phyloP scores from a whole-genome alignment of 2,888 invertebrate genomes.

The Punctoribates punctum region DNA sequence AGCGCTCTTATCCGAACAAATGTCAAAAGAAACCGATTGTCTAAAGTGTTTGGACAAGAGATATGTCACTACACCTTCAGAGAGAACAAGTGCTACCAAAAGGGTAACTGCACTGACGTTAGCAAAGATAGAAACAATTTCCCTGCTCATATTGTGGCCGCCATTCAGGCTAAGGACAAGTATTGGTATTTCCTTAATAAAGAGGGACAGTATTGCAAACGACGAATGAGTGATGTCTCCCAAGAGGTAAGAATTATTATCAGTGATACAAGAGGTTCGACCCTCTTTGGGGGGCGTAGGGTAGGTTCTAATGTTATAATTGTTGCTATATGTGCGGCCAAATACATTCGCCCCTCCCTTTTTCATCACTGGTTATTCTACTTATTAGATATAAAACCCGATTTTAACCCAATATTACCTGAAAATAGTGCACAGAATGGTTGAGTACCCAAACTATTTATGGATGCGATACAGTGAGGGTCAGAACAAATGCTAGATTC shows the following conservation, averaged over 20 bases:
- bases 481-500: background rate
- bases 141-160: constrained; percentile 17
- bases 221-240: background rate
- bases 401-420: too few species aligned
- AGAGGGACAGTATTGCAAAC: constrained; percentile 34
- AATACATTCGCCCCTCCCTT: background rate
- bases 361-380: too few species aligned
- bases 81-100: background rate
- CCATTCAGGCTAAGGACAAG: constrained; percentile 5
- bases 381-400: too few species aligned
- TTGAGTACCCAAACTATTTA: too few species aligned
- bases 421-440: too few species aligned
- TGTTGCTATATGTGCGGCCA: too few species aligned
- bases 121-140: background rate
- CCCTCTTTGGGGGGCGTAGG: too few species aligned
- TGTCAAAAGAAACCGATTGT: background rate
- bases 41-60: background rate
- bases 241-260: constrained; percentile 3
- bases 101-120: background rate
- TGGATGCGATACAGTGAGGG: too few species aligned
- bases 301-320: too few species aligned
- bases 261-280: too few species aligned
- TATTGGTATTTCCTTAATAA: constrained; percentile 29
- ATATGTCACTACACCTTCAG: background rate
- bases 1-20: background rate